Conservation (phyloP, 2,113 vertebrate genomes). For the Herpailurus yagouaroundi region DNA sequence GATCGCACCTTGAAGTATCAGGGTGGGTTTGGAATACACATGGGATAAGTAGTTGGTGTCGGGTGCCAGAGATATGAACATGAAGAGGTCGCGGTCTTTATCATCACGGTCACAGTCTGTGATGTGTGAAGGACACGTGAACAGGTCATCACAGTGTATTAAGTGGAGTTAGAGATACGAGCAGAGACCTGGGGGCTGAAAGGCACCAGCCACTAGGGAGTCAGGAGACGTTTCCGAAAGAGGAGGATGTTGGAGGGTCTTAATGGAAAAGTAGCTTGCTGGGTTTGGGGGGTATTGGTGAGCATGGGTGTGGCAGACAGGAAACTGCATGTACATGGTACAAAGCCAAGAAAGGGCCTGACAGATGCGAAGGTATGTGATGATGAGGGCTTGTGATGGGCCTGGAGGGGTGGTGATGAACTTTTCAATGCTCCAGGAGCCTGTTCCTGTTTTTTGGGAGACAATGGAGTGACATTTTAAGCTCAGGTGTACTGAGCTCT, state of each 20-base stretch:
- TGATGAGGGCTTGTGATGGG: neutral
- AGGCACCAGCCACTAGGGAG: neutral
- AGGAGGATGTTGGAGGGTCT: neutral
- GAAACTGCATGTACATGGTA: neutral
- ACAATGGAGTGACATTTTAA: neutral
- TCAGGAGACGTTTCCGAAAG: neutral
- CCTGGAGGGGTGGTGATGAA: neutral
- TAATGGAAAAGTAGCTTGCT: neutral
- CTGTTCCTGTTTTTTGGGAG: neutral
- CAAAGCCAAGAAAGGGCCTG: neutral
- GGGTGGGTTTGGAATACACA: neutral
- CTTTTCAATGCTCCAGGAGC: neutral
- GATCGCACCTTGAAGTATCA: neutral
- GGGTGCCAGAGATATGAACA: neutral
- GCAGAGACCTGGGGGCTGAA: neutral
- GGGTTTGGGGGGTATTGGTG: neutral
- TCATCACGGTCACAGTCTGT: neutral
- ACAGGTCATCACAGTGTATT: neutral
- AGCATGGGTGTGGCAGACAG: neutral
- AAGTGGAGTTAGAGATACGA: neutral
- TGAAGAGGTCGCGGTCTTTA: neutral
- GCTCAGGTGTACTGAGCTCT: constrained; percentile 9
- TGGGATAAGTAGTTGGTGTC: neutral
- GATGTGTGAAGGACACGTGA: neutral
- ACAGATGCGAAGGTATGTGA: neutral